Conservation (phyloP, 2,888 invertebrate genomes). For the Aricia artaxerxes region DNA sequence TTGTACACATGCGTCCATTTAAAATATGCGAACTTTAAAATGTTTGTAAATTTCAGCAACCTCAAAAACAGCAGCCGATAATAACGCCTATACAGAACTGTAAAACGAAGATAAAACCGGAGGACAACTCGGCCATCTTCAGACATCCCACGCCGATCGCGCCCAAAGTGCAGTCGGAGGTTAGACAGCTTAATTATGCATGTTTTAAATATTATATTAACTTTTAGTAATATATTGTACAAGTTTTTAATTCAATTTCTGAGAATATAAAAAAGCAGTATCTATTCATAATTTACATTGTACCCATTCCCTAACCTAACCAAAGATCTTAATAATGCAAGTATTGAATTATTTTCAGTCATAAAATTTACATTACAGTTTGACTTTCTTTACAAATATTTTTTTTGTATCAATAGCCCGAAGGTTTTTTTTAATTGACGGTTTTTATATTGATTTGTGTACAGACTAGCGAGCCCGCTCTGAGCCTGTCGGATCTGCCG, state of each 20-base stretch:
- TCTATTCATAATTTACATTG: too few species aligned
- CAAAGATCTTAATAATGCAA: too few species aligned
- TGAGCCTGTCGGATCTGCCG: conserved; percentile 58
- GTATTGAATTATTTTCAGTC: too few species aligned
- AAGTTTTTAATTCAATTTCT: too few species aligned
- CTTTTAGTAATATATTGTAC: too few species aligned
- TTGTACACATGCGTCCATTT: not conserved
- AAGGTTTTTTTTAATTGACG: not conserved
- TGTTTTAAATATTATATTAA: too few species aligned
- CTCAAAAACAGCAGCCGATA: conserved; percentile 39
- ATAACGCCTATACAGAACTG: conserved; percentile 36
- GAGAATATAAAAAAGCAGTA: too few species aligned
- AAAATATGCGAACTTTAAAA: not conserved
- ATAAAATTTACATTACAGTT: too few species aligned
- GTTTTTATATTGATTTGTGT: not conserved
- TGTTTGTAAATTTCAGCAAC: conserved; percentile 9
- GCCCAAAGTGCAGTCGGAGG: conserved; percentile 55
- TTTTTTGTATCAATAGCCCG: not conserved
- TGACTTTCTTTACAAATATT: too few species aligned
- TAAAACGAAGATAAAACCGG: conserved; percentile 24
- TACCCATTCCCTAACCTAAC: too few species aligned
- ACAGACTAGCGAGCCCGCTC: conserved; percentile 29
- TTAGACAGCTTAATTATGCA: conserved; percentile 38
- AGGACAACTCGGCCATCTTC: conserved; percentile 51
- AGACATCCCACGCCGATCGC: conserved; percentile 69